Evolutionary conservation across 1,140 invertebrate species (phyloP).

Genomic region (Halesus radiatus): DNA sequence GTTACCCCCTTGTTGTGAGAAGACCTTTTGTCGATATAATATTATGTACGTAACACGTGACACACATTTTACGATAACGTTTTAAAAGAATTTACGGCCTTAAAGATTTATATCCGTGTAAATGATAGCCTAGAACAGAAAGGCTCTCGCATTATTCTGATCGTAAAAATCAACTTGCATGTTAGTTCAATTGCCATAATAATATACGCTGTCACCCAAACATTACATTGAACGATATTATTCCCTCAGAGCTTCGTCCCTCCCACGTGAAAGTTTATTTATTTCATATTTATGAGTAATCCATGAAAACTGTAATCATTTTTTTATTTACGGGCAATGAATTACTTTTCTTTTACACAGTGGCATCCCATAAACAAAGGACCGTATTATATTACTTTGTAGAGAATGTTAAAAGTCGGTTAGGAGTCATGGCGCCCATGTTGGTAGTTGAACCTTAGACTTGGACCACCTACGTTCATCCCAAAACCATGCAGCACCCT

Average conservation of each 20-base stretch:
- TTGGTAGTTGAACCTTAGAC: neutral
- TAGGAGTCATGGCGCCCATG: conserved; percentile 10
- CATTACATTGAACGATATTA: neutral
- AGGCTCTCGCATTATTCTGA: neutral
- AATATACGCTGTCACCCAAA: conserved; percentile 13
- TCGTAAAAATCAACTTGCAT: conserved; percentile 10
- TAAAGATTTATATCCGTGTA: conserved; percentile 21
- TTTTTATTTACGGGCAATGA: conserved; percentile 6
- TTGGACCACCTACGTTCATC: conserved; percentile 33
- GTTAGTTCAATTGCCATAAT: neutral
- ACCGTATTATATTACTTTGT: conserved; percentile 25
- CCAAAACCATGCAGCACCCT: conserved; percentile 10
- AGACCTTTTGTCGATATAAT: no score
- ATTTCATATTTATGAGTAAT: conserved; percentile 24
- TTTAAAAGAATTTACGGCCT: neutral
- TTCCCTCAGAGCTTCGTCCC: neutral
- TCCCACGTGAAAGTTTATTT: neutral
- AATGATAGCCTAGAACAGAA: conserved; percentile 19
- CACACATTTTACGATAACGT: neutral
- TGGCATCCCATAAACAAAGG: conserved; percentile 38
- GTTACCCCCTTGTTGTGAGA: no score
- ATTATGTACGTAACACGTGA: no score
- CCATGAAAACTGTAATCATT: conserved; percentile 30
- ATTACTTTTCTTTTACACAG: conserved; percentile 22
- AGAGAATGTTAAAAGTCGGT: neutral